Evolutionary conservation across 2,113 vertebrate species (phyloP).

Genomic region (Lathamus discolor): DNA sequence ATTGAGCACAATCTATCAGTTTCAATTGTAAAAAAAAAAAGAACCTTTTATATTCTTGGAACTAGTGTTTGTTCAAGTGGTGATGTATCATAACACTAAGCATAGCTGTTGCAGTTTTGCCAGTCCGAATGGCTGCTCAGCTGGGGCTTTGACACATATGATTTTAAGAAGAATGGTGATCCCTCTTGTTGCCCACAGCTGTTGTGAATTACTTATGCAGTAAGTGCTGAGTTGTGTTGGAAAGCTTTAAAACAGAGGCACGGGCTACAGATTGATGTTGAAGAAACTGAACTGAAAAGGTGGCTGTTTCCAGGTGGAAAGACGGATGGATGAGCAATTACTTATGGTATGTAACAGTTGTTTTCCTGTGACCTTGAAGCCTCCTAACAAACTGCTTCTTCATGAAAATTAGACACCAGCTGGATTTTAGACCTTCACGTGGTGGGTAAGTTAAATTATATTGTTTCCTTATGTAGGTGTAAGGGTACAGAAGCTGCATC

Average conservation of each 20-base stretch:
- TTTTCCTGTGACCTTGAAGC: background rate
- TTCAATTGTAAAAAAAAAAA: background rate
- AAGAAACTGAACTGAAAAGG: background rate
- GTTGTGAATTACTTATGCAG: background rate
- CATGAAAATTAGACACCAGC: background rate
- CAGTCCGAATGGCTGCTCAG: background rate
- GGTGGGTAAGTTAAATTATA: background rate
- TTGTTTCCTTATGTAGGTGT: background rate
- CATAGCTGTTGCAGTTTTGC: background rate
- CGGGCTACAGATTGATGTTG: background rate
- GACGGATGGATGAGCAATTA: background rate
- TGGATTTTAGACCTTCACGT: background rate
- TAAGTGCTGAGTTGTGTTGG: background rate
- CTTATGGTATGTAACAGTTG: fast-evolving
- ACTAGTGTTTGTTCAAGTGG: background rate
- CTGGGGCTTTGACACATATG: background rate
- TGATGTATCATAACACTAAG: background rate
- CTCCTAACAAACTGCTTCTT: background rate
- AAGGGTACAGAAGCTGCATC: background rate
- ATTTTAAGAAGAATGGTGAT: background rate
- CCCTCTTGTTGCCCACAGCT: background rate
- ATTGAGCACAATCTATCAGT: background rate
- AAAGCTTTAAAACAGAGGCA: background rate
- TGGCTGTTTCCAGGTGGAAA: background rate
- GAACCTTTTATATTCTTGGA: background rate